phyloP scores from a whole-genome alignment of 1,140 invertebrate genomes.

The Drosophila trapezifrons region DNA sequence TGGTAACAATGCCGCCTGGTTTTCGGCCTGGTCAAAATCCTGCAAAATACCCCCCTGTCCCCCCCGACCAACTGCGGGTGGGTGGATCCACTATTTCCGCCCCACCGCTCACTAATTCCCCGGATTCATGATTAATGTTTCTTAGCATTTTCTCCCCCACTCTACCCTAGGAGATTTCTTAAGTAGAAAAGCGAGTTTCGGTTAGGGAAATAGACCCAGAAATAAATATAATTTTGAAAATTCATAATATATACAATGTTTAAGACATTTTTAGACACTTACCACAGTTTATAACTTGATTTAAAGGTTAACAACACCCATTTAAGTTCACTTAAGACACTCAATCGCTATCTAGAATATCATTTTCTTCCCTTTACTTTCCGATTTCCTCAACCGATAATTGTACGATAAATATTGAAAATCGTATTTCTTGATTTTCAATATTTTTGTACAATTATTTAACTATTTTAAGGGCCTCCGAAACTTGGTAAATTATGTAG shows the following conservation, averaged over 20 bases:
- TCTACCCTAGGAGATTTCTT: neutral
- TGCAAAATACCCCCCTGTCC: no score
- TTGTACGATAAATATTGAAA: no score
- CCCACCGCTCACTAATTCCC: constrained; percentile 27
- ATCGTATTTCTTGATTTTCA: no score
- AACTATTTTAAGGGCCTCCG: neutral
- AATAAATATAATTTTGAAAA: neutral
- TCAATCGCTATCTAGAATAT: no score
- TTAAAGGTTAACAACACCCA: neutral
- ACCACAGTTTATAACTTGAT: neutral
- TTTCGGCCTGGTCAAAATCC: constrained; percentile 38
- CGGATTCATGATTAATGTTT: constrained; percentile 58
- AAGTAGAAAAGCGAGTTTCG: constrained; percentile 16
- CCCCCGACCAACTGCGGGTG: constrained; percentile 2
- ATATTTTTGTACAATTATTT: constrained; percentile 7
- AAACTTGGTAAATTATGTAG: constrained; percentile 22
- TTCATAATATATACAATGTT: neutral
- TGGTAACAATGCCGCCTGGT: constrained; percentile 56
- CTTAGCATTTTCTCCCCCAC: neutral
- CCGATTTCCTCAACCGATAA: no score
- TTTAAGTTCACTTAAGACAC: no score
- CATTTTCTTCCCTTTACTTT: no score
- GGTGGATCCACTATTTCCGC: constrained; percentile 8
- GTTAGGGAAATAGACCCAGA: neutral
- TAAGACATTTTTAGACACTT: no score